Evolutionary conservation across 2,113 vertebrate species (phyloP), one percentile per base, ranked within the genome.

Genomic region (Trachemys scripta): DNA sequence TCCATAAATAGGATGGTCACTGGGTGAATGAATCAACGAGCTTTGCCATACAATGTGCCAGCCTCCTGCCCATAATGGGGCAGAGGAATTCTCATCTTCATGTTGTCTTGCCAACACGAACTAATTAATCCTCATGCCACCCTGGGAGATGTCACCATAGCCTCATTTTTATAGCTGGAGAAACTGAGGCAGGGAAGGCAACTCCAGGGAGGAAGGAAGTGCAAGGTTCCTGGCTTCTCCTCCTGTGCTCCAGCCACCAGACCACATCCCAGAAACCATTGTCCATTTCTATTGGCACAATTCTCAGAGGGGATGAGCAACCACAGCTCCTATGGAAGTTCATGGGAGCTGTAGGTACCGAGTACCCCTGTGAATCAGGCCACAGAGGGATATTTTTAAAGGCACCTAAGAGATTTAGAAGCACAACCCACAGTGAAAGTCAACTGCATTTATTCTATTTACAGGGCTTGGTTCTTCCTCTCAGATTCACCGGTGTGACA

Each of bases 401-500:
- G n/a, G 54, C 31, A 51, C 51, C 54, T 29, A 53, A 16, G n/a
- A 90, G 56, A 79, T 14, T 45, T 29, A 78, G 87, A 27, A 1
- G 56, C 0, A 53, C 75, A 13, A 14, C 35, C 72, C 82, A 88
- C 79, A 25, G 0, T 56, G 94, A 89, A 42, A 97, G 94, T 65
- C 94, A 85, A 1, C 24, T 20, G 42, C 42, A 29, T 6, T 27
- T 78, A 12, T 47, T 78, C 79, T 19, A 25, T 79, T 76, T 94
- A 94, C 95, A 94, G 72, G 91, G 83, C 31, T 92, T 6, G 93
- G 90, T 65, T 93, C 90, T 91, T 16, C 90, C 95, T 89, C 96
- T 96, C 94, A 35, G 93, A 97, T 92, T 89, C 93, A 96, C 95
- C 95, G 83, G 90, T 87, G 89, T 88, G 92, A 97, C 97, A 97